Percentiles rank a stretch among this genome's conserved stretches.
phyloP scores from a whole-genome alignment of 2,888 invertebrate genomes.

The Norana najaformis region DNA sequence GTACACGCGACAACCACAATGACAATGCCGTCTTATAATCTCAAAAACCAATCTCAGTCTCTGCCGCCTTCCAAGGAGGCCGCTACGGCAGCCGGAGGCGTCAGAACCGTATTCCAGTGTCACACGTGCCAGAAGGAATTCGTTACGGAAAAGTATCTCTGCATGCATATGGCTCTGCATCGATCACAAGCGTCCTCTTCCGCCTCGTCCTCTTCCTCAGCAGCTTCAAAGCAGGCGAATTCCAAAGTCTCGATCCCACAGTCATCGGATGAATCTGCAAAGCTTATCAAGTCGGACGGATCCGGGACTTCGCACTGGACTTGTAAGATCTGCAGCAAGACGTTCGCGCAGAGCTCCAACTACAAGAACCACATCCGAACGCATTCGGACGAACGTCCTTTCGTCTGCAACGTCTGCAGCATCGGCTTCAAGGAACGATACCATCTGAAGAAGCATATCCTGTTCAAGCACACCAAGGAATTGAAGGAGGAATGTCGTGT shows the following conservation, averaged over 20 bases:
- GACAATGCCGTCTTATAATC: slow-evolving; percentile 23
- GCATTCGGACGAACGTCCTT: slow-evolving; percentile 47
- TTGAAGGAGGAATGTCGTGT: slow-evolving; percentile 45
- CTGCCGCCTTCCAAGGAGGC: neutral
- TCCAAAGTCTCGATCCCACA: neutral
- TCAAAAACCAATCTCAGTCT: slow-evolving; percentile 21
- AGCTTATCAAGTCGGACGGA: slow-evolving; percentile 28
- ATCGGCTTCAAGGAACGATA: slow-evolving; percentile 47
- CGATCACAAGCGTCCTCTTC: slow-evolving; percentile 22
- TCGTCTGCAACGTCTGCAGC: slow-evolving; percentile 46
- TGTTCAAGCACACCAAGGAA: slow-evolving; percentile 47
- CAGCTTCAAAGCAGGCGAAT: neutral
- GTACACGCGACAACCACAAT: neutral
- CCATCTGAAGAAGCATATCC: slow-evolving; percentile 47
- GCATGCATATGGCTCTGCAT: slow-evolving; percentile 43
- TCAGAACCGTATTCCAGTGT: slow-evolving; percentile 30
- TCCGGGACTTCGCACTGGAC: slow-evolving; percentile 39
- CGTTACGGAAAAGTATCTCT: slow-evolving; percentile 44
- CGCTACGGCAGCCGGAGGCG: neutral
- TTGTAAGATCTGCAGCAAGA: slow-evolving; percentile 46
- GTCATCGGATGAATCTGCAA: neutral
- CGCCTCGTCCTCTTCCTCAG: neutral
- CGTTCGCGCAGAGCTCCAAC: slow-evolving; percentile 47
- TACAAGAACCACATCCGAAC: slow-evolving; percentile 48
- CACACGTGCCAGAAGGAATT: slow-evolving; percentile 41